These are phyloP conservation scores for Pammene aurita DNA, from an alignment of 2,888 invertebrate species.

Conservation along the genomic window DNA sequence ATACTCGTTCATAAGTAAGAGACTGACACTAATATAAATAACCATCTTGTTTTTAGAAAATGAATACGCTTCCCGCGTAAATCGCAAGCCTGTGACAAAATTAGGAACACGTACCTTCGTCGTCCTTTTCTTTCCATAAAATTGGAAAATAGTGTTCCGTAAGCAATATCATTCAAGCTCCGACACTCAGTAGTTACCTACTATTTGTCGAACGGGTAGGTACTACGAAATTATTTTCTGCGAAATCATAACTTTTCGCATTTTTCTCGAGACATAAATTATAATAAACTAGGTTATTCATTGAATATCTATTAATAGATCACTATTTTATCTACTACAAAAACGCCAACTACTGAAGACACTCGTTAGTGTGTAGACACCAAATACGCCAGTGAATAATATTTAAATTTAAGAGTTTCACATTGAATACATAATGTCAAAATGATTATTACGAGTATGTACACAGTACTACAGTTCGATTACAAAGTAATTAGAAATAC, in stretches of 20 bases:
- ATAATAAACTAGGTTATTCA: constrained; percentile 32
- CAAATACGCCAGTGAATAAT: background rate
- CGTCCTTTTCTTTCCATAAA: constrained; percentile 30
- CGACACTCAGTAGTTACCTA: constrained; percentile 11
- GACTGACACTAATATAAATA: background rate
- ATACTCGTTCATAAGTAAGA: no score
- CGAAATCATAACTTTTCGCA: constrained; percentile 49
- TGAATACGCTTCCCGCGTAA: constrained; percentile 21
- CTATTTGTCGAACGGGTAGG: constrained; percentile 12
- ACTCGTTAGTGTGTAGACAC: no score
- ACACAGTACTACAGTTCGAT: background rate
- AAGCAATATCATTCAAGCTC: constrained; percentile 30
- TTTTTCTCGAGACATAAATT: constrained; percentile 45
- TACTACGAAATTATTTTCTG: constrained; percentile 35
- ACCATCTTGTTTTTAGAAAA: background rate
- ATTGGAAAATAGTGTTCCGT: constrained; percentile 40
- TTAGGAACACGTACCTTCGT: constrained; percentile 24
- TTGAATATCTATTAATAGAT: no score
- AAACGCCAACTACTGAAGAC: no score
- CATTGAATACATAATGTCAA: background rate
- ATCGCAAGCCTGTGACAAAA: constrained; percentile 30
- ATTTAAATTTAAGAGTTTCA: background rate
- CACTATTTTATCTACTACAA: no score
- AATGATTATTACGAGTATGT: background rate
- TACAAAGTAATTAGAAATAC: constrained; percentile 3